Evolutionary conservation across 30 jellyfish, hydroid and myxozoan genomes (phyloP), one percentile per base, ranked within the genome.

Genomic region (Chironex yamaguchii): DNA sequence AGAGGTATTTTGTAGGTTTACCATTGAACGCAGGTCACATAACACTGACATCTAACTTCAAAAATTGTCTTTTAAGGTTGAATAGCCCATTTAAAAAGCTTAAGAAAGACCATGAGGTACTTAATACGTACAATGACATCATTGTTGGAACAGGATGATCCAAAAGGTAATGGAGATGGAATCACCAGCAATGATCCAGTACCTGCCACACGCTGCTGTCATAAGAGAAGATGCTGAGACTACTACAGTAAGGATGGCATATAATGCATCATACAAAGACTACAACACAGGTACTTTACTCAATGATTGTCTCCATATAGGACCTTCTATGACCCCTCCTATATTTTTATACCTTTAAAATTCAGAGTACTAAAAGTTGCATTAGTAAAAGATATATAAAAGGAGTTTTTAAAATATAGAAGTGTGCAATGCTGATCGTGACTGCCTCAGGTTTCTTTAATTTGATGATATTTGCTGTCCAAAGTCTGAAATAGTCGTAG

Each of bases 191-290:
- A 34, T 78, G 17, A 69, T 63, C 12, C 82, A 70, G 33, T 80
- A 67, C 51, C 35, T 89, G 27, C 90, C 86, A 20, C 89, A 89
- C 73, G 90, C 82, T 26, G 79, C 93, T 24, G 97, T 89, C 13
- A 33, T 79, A 9, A 74, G 90, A 12, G 82, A 80, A 28, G 85
- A 79, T 34, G 69, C 54, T 32, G 63, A 33, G 29, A 88, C 94
- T 30, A 77, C 97, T 20, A 88, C 79, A 71, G 90, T 79, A 2
- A 74, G 97, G n/a, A 31, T 88, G 9, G 90, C 69, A 49, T 88
- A 63, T 34, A 93, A 79, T 62, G 94, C 94, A 29, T 78, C 87
- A 29, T n/a, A n/a, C n/a, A 69, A 80, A 13, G 29, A 36, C 0
- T 34, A 1, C 2, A 36, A 33, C 36, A 24, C 50, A 17, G 89